Percentiles rank a stretch among this genome's conserved stretches.
These are phyloP conservation scores for Lutraria lutraria DNA, from an alignment of 2,888 invertebrate species.

Conservation along the genomic window DNA sequence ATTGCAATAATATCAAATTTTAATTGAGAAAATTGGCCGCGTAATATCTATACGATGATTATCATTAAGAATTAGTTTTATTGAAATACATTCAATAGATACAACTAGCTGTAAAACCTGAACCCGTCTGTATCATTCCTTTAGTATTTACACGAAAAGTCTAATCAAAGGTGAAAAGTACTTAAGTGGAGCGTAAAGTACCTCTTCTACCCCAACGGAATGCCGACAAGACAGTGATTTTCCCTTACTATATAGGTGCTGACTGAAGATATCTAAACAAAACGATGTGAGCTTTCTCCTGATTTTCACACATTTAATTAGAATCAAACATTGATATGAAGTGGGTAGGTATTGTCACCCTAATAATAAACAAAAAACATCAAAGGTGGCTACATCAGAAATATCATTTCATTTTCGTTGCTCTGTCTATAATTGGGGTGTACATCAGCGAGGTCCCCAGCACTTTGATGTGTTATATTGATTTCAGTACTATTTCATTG, in stretches of 20 bases:
- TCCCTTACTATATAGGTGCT: background rate
- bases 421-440: conserved; percentile 46
- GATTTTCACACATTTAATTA: conserved; percentile 61
- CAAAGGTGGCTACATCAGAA: conserved; percentile 41
- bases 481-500: conserved; percentile 38
- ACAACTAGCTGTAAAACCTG: conserved; percentile 9
- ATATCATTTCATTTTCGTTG: conserved; percentile 45
- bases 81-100: conserved; percentile 28
- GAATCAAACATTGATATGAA: conserved; percentile 48
- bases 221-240: conserved; percentile 27
- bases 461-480: conserved; percentile 50
- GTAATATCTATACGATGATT: background rate
- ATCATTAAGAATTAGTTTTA: conserved; percentile 13
- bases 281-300: conserved; percentile 16
- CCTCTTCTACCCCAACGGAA: conserved; percentile 29
- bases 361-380: conserved; percentile 46
- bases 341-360: conserved; percentile 40
- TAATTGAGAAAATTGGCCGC: background rate
- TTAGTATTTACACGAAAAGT: conserved; percentile 41
- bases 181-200: conserved; percentile 40
- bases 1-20: conserved; percentile 30
- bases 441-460: conserved; percentile 29
- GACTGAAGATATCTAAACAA: conserved; percentile 28
- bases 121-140: conserved; percentile 43
- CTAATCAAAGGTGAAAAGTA: conserved; percentile 24